Evolutionary conservation across 2,113 vertebrate genomes (phyloP), one percentile per base, ranked within the genome.

Genomic region (Etia nguti): DNA sequence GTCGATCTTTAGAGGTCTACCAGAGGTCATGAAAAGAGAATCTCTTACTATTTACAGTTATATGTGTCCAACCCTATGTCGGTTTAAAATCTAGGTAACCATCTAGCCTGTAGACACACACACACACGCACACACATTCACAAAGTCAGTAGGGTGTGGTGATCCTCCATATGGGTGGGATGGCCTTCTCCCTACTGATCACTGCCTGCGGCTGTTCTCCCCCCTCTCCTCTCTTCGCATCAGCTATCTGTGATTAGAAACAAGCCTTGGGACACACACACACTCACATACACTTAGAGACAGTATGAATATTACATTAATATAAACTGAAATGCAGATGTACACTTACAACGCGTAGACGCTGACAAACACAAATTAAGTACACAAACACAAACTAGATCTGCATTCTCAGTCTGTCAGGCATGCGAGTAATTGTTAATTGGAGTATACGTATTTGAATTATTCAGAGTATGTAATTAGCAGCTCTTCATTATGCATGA

Each of bases 171-270:
- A 95, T 95, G 94, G 94, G 89, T 83, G 84, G 92, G 92, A 94
- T 91, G 91, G 92, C 91, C 93, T 89, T 86, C 83, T 83, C 87
- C 68, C 81, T 52, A 68, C 92, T 82, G 90, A 94, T 92, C 90
- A 88, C 88, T 92, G 94, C 92, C 90, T 48, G 38, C 54, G 82
- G 92, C 92, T 82, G 38, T 88, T 88, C 83, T 89, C 50, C 73
- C 50, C n/a, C 55, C 79, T 80, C 80, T 22, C 57, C 59, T 77
- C 86, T 91, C 82, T 92, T 85, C 86, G 92, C 92, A 90, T 93
- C 91, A 92, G 92, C 92, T 93, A 90, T 90, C 92, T 94, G 92
- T 95, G 93, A 94, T 95, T 94, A 94, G 87, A 94, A 92, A 81
- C 50, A 48, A 89, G 89, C 92, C 93, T 85, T 86, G n/a, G 73